These are phyloP conservation scores for Tetragonisca angustula DNA, from an alignment of 2,888 invertebrate genomes.

Conservation along the genomic window DNA sequence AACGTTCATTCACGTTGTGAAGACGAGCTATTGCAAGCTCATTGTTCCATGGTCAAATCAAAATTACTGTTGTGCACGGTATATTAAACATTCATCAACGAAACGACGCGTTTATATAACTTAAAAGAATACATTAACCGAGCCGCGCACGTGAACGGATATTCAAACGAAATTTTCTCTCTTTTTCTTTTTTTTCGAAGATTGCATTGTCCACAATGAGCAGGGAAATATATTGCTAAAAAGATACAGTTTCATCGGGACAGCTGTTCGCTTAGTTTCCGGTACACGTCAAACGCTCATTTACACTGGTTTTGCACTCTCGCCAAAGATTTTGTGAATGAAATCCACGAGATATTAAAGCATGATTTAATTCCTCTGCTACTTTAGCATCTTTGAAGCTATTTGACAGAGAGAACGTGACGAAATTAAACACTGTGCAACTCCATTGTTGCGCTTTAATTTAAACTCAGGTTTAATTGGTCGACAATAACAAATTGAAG, in stretches of 20 bases:
- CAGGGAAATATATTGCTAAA: no score
- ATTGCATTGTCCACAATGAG: background rate
- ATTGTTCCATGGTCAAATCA: background rate
- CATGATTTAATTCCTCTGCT: constrained; percentile 12
- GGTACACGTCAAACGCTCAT: background rate
- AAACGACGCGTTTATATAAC: background rate
- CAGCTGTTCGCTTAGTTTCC: background rate
- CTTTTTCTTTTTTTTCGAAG: background rate
- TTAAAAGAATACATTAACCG: background rate
- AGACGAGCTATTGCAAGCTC: background rate
- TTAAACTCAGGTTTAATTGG: background rate
- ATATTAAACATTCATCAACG: background rate
- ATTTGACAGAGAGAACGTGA: background rate
- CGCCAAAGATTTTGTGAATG: background rate
- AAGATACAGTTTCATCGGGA: background rate
- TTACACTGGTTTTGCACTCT: background rate
- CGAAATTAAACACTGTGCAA: background rate
- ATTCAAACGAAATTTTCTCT: constrained; percentile 16
- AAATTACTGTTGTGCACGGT: background rate
- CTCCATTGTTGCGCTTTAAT: background rate
- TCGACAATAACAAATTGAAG: no score
- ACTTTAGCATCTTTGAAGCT: background rate
- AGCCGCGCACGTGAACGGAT: background rate
- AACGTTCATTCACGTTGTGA: background rate
- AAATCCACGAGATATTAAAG: constrained; percentile 1